A percentile compares a stretch with the other conserved stretches of the same genome.
Evolutionary conservation across 2,797 vertebrate genomes (phyloP).

Genomic region (Accipiter minullus): DNA sequence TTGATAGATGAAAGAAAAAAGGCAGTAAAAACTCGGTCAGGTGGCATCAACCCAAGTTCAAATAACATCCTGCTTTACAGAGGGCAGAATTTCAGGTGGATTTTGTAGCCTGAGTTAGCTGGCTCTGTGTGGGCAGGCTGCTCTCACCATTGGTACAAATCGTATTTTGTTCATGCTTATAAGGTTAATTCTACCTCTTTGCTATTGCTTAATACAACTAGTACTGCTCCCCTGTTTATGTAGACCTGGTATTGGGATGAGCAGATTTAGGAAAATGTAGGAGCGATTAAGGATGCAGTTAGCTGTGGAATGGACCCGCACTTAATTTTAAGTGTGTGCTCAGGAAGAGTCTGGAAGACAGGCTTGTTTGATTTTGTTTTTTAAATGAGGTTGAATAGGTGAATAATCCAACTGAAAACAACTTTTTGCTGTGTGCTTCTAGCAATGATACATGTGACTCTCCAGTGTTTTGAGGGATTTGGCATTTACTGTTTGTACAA

Average conservation of each 20-base stretch:
- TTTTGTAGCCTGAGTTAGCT: background rate
- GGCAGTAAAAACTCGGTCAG: background rate
- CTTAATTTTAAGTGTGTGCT: background rate
- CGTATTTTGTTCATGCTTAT: background rate
- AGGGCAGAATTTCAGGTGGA: background rate
- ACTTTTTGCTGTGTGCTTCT: background rate
- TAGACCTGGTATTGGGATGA: background rate
- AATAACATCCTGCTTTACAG: background rate
- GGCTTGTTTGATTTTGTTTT: background rate
- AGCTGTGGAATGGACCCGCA: background rate
- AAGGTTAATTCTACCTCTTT: background rate
- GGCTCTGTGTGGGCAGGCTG: background rate
- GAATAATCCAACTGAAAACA: background rate
- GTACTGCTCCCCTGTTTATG: background rate
- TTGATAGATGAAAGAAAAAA: background rate
- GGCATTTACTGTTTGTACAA: background rate
- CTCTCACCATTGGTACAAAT: background rate
- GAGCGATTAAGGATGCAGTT: background rate
- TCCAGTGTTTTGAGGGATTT: background rate
- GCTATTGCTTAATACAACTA: background rate
- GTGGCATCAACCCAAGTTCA: background rate
- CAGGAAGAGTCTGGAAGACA: background rate
- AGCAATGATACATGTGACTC: background rate
- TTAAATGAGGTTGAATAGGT: background rate
- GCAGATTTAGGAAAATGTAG: background rate